These are phyloP conservation scores for Chymomyza amoena DNA, from an alignment of 2,888 invertebrate genomes.

Conservation along the genomic window DNA sequence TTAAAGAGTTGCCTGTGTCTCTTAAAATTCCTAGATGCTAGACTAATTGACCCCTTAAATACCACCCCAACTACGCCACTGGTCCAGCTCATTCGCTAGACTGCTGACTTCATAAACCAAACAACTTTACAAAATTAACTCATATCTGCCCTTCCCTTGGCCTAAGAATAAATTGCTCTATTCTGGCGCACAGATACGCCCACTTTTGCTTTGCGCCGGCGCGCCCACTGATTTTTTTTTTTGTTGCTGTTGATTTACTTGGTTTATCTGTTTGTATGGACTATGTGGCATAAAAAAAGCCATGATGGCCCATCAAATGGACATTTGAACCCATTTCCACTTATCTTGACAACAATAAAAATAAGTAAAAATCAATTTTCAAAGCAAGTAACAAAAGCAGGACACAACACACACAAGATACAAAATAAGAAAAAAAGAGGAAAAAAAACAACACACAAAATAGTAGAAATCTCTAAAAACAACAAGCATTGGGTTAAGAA, in stretches of 20 bases:
- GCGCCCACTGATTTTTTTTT: slow-evolving; percentile 51
- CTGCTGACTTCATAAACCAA: neutral
- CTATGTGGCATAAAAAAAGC: slow-evolving; percentile 29
- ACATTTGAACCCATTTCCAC: slow-evolving; percentile 43
- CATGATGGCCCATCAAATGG: slow-evolving; percentile 28
- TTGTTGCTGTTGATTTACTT: slow-evolving; percentile 15
- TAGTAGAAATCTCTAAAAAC: slow-evolving; percentile 1
- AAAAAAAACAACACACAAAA: slow-evolving; percentile 5
- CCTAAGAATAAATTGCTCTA: slow-evolving; percentile 55
- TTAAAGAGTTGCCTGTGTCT: no score
- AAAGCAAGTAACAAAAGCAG: neutral
- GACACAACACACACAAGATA: neutral
- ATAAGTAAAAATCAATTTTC: slow-evolving; percentile 65
- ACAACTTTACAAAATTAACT: slow-evolving; percentile 50
- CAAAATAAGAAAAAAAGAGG: slow-evolving; percentile 8
- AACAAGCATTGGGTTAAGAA: slow-evolving; percentile 26
- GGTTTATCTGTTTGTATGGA: slow-evolving; percentile 34
- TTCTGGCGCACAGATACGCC: slow-evolving; percentile 52
- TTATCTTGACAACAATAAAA: slow-evolving; percentile 60
- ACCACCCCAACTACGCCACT: no score
- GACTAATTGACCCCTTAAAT: no score
- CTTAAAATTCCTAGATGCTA: no score
- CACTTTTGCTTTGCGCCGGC: slow-evolving; percentile 51
- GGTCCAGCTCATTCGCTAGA: no score
- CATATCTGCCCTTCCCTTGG: slow-evolving; percentile 29